Base-by-base conservation (phyloP, 37 sponge, comb jelly and placozoan species). In the Geodia barretti region DNA sequence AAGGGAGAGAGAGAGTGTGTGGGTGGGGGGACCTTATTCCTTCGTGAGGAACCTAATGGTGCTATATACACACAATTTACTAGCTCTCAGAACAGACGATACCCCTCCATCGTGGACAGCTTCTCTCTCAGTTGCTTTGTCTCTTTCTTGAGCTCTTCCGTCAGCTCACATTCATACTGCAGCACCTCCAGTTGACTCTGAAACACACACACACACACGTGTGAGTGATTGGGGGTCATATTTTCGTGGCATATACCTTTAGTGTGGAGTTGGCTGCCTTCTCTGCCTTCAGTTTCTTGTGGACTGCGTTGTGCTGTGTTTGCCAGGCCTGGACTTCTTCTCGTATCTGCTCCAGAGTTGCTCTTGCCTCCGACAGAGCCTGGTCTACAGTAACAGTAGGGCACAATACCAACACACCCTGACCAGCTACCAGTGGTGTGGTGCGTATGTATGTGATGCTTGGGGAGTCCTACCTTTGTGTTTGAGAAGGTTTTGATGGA, bases 301-400 rank as follows among this genome's bases (percentile, higher is more conserved):
- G 59, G 4, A 43, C 42, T 24, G 70, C 66, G 1, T 64, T 61
- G 63, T 79, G 64, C 36, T 79, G 79, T 19, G 62, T 39, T 25
- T 79, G 79, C 86, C 86, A 86, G 17, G 86, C 86, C 41, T 72
- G 4, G 39, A 79, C 33, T 58, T 86, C 86, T 23, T 73, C 20
- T 37, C 36, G 23, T 21, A 79, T 67, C 39, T 36, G 35, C 35
- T 72, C 60, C 43, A 79, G 64, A 21, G 39, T 29, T 29, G 43
- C 70, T 11, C 54, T 35, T 25, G 79, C 74, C 60, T 86, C 67
- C 25, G 39, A 2, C 62, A 86, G 66, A 21, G 74, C 79, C 31
- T 86, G 29, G 21, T 79, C 80, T 79, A 38, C 26, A 39, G 31
- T 23, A 14, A 76, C 31, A 58, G 26, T 29, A 76, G 24, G 47